A percentile compares a stretch with the other conserved stretches of the same genome.
These are phyloP conservation scores for Caerostris darwini DNA, from an alignment of 1,140 invertebrate genomes.

Conservation along the genomic window DNA sequence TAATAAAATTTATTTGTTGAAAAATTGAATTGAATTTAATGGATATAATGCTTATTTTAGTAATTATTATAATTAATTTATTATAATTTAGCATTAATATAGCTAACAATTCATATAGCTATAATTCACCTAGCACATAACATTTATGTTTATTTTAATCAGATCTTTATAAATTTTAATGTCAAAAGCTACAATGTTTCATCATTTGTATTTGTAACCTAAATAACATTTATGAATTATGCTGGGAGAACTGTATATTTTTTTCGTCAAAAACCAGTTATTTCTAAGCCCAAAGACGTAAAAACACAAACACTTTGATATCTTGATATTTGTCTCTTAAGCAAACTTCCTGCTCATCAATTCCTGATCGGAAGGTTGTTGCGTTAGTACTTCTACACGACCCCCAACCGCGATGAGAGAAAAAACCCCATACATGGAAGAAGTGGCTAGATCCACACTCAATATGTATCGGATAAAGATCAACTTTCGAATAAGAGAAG, in stretches of 20 bases:
- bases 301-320: not conserved
- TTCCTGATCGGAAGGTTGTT: not conserved
- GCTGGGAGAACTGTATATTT: not conserved
- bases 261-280: not conserved
- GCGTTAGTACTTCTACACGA: slow-evolving; percentile 2
- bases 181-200: no score
- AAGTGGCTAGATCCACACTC: slow-evolving; percentile 30
- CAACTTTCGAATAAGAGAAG: slow-evolving; percentile 17
- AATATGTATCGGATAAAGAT: slow-evolving; percentile 68
- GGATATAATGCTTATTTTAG: no score
- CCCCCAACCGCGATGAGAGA: slow-evolving; percentile 21
- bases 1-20: no score
- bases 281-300: not conserved
- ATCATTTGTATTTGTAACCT: no score
- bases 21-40: no score
- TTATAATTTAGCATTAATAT: no score
- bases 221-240: no score
- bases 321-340: not conserved
- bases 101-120: no score
- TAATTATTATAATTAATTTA: no score
- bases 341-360: not conserved
- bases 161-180: no score
- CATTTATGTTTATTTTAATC: no score
- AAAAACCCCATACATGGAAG: not conserved
- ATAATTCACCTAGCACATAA: no score